phyloP scores from a whole-genome alignment of 2,113 vertebrate species.

The Tonatia bakeri region DNA sequence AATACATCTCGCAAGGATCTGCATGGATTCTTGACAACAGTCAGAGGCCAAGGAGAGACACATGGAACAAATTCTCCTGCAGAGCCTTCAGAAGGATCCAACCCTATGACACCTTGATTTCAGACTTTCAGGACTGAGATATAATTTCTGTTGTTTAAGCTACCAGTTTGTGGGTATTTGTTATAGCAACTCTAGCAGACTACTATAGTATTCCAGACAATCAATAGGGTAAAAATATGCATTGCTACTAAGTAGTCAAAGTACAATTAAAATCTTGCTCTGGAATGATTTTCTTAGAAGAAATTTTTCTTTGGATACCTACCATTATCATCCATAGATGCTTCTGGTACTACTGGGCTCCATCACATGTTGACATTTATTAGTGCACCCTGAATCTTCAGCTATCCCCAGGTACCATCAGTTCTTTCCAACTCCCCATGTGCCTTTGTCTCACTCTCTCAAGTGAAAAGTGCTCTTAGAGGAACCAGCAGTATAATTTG shows the following conservation, averaged over 20 bases:
- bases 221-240: background rate
- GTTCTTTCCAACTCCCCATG: background rate
- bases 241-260: background rate
- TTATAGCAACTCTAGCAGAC: background rate
- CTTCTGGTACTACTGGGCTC: background rate
- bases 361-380: background rate
- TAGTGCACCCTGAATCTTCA: background rate
- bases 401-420: background rate
- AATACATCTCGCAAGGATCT: background rate
- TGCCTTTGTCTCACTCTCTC: background rate
- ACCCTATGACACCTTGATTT: background rate
- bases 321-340: background rate
- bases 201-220: background rate
- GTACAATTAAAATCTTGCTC: background rate
- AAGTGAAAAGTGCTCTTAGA: background rate
- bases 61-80: background rate
- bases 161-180: background rate
- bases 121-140: background rate
- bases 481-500: background rate
- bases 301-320: background rate
- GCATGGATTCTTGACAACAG: background rate
- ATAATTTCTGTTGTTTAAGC: background rate
- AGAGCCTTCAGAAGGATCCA: background rate
- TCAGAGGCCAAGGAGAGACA: background rate
- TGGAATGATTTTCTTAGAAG: background rate